phyloP scores from a whole-genome alignment of 53 echinoderm and acorn worm genomes.

The Patiria pectinifera region DNA sequence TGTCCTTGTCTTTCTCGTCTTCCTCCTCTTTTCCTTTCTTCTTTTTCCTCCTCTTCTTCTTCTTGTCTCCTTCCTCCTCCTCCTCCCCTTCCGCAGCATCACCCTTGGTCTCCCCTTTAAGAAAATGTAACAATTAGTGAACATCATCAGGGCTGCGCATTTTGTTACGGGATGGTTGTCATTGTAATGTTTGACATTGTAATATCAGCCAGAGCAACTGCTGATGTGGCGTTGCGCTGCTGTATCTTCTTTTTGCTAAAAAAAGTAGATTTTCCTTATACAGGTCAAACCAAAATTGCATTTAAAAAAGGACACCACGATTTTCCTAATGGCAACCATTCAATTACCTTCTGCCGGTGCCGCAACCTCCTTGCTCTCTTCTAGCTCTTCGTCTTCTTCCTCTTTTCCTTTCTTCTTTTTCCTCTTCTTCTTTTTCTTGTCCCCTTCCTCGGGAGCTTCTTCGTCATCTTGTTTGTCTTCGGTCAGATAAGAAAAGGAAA shows the following conservation, averaged over 20 bases:
- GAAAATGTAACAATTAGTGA: not conserved
- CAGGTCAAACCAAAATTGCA: too few relatives aligned
- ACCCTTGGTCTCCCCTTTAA: constrained; percentile 57
- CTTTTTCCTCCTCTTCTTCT: constrained; percentile 86
- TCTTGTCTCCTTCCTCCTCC: constrained; percentile 70
- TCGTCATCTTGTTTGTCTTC: constrained; percentile 27
- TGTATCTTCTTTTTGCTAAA: too few relatives aligned
- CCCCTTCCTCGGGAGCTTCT: constrained; percentile 31
- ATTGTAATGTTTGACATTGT: too few relatives aligned
- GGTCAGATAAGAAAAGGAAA: not conserved
- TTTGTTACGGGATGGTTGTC: too few relatives aligned
- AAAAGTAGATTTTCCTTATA: too few relatives aligned
- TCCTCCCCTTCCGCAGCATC: constrained; percentile 56
- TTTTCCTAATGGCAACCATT: not conserved
- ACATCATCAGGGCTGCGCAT: not conserved
- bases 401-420: constrained; percentile 79
- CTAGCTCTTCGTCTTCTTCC: constrained; percentile 68
- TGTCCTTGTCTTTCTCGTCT: constrained; percentile 75
- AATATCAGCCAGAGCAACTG: too few relatives aligned
- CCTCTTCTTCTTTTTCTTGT: constrained; percentile 79
- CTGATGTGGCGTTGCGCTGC: too few relatives aligned
- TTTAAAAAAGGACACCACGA: not conserved
- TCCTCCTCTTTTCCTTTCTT: constrained; percentile 77
- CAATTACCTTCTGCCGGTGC: not conserved
- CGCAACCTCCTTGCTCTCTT: not conserved